Base-by-base conservation (phyloP, 2,888 invertebrate genomes). In the Pterostichus niger region DNA sequence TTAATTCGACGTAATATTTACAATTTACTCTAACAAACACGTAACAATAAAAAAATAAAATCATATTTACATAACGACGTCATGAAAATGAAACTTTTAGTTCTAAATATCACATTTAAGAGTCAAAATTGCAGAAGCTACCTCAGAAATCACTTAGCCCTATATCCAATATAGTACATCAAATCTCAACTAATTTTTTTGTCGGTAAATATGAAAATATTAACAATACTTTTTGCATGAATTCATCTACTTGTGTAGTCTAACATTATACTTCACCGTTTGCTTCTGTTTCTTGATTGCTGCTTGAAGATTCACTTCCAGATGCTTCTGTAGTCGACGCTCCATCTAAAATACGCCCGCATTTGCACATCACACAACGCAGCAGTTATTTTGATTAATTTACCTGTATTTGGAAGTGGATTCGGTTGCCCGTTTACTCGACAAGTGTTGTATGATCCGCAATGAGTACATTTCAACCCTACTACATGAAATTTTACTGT, bases 401-500 rank as follows among this genome's bases (percentile, higher is more conserved):
- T 46, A 75, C 75, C 52, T 75, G 75, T n/a, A 7, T 75, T 75
- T 44, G 68, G 68, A 10, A 71, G 61, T 10, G 87, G 87, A 84
- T 85, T 86, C 6, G 87, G 87, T 1, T 90, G 93, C 13, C 94
- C 94, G 86, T 94, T 94, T 59, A 95, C 94, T 87, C 95, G 93
- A 86, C 96, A 96, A 0, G 97, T 97, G 89, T 97, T 97, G 89
- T 97, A 97, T 1, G 96, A 97, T n/a, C 96, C 96, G 88, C 97
- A 97, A 85, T 94, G 93, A 59, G 92, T 91, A 88, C 97, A 98
- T 89, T 97, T 97, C 83, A 96, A 91, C 1, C 97, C 97, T 40
- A 97, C 94, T 84, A 97, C 95, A 88, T 98, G 97, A 89, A 96
- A 97, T 87, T 94, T 94, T 7, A 96, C 95, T 40, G 93, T 94